These are phyloP conservation scores for Sarcophaga carnaria DNA, from an alignment of 2,888 invertebrate species.

Conservation along the genomic window DNA sequence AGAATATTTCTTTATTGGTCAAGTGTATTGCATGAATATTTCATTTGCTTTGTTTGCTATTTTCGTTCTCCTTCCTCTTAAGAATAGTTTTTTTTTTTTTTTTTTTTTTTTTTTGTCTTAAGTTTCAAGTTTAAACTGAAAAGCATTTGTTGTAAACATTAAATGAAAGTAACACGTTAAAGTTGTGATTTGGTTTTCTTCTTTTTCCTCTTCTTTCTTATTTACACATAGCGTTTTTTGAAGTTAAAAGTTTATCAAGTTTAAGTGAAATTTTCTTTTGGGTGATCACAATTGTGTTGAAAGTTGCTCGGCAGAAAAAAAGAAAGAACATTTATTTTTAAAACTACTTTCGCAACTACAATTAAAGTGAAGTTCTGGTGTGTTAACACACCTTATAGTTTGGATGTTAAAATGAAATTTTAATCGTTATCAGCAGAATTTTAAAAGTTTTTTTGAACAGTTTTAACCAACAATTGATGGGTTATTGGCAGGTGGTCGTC, in stretches of 20 bases:
- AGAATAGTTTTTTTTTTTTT: not conserved
- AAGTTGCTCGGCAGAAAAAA: not conserved
- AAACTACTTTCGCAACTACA: constrained; percentile 15
- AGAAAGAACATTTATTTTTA: not conserved
- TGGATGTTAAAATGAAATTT: not conserved
- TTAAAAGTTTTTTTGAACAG: not conserved
- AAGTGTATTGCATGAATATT: no score
- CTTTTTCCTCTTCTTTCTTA: no score
- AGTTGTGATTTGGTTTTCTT: constrained; percentile 17
- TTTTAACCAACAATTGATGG: not conserved
- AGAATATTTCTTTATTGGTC: not conserved
- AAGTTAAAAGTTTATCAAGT: constrained; percentile 27
- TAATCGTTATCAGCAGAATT: not conserved
- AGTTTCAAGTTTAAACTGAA: constrained; percentile 1
- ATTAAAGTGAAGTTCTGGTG: constrained; percentile 30
- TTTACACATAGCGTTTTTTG: not conserved
- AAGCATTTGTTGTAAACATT: not conserved
- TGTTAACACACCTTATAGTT: not conserved
- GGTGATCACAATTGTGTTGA: constrained; percentile 8
- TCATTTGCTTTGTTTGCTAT: not conserved
- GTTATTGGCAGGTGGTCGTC: not conserved
- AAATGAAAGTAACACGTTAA: constrained; percentile 35
- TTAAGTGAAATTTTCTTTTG: constrained; percentile 15
- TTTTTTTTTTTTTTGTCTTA: not conserved
- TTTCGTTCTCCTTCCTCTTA: not conserved